These are phyloP conservation scores for Ambastaia sidthimunki DNA, from an alignment of 2,797 vertebrate genomes.

Conservation along the genomic window DNA sequence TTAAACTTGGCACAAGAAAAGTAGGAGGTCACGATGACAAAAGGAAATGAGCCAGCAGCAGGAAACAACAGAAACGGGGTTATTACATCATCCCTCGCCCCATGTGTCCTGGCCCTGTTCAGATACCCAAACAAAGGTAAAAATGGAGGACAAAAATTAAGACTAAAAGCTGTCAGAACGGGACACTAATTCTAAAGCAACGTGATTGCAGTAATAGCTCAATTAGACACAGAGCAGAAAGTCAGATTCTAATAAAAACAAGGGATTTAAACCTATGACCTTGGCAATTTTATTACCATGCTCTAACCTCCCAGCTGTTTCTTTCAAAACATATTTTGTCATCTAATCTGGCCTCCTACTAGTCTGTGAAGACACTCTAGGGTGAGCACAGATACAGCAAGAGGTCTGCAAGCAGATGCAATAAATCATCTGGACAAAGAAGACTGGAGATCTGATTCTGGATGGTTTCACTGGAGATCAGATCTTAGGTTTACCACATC, in stretches of 20 bases:
- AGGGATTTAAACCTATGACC: background rate
- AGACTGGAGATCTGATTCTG: constrained; percentile 55
- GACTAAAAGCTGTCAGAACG: constrained; percentile 15
- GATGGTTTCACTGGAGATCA: constrained; percentile 58
- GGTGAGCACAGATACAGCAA: constrained; percentile 40
- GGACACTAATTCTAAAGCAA: constrained; percentile 28
- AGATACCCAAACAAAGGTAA: constrained; percentile 8
- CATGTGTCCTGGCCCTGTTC: constrained; percentile 21
- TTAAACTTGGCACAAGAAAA: background rate
- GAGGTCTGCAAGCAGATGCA: constrained; percentile 54
- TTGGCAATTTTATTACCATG: background rate
- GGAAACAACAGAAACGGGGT: constrained; percentile 15
- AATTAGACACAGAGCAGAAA: constrained; percentile 43
- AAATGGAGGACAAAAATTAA: background rate
- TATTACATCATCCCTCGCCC: constrained; percentile 35
- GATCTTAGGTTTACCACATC: constrained; percentile 73
- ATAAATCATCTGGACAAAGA: constrained; percentile 69
- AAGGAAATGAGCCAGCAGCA: constrained; percentile 13
- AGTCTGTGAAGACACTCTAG: constrained; percentile 59
- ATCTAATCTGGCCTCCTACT: constrained; percentile 49
- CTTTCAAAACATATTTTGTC: constrained; percentile 62
- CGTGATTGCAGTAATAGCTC: constrained; percentile 40
- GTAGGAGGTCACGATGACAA: background rate
- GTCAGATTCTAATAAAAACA: constrained; percentile 17
- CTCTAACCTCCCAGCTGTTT: constrained; percentile 12